phyloP scores from a whole-genome alignment of 2,113 vertebrate genomes.

The Pyxicephalus adspersus region DNA sequence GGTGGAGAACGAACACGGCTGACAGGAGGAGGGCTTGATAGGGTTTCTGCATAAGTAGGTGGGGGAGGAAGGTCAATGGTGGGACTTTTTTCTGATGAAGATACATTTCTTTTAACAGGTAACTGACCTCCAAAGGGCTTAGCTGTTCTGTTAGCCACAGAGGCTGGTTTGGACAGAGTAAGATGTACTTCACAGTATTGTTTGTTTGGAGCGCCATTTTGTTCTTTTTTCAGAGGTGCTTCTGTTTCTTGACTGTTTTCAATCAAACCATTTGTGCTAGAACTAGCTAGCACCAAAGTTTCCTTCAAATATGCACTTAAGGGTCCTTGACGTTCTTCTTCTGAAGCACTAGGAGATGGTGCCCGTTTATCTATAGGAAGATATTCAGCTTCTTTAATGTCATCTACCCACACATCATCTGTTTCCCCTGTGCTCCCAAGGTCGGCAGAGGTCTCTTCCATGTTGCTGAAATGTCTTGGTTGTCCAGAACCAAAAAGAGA shows the following conservation, averaged over 20 bases:
- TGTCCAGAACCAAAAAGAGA: constrained; percentile 15
- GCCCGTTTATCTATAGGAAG: constrained; percentile 36
- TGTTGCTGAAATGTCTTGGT: constrained; percentile 62
- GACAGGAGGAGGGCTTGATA: constrained; percentile 74
- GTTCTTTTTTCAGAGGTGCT: background rate
- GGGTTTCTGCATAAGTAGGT: constrained; percentile 78
- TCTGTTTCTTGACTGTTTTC: background rate
- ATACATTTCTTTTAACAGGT: background rate
- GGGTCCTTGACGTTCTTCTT: constrained; percentile 61
- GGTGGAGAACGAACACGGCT: constrained; percentile 73
- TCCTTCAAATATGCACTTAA: constrained; percentile 77
- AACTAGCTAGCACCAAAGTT: constrained; percentile 62
- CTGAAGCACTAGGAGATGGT: constrained; percentile 49
- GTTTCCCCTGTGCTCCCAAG: constrained; percentile 28
- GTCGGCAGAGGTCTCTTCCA: constrained; percentile 71
- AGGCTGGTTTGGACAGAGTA: constrained; percentile 73
- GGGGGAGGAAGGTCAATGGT: constrained; percentile 72
- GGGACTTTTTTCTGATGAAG: constrained; percentile 55
- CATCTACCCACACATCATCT: constrained; percentile 18
- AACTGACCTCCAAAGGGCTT: constrained; percentile 85
- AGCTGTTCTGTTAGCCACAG: constrained; percentile 88
- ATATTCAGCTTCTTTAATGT: background rate
- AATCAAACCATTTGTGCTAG: constrained; percentile 66
- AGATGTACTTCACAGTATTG: constrained; percentile 75
- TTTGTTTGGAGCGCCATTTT: constrained; percentile 54